Evolutionary conservation across 1,140 invertebrate species (phyloP), one percentile per base, ranked within the genome.

Genomic region (Plectrocnemia conspersa): DNA sequence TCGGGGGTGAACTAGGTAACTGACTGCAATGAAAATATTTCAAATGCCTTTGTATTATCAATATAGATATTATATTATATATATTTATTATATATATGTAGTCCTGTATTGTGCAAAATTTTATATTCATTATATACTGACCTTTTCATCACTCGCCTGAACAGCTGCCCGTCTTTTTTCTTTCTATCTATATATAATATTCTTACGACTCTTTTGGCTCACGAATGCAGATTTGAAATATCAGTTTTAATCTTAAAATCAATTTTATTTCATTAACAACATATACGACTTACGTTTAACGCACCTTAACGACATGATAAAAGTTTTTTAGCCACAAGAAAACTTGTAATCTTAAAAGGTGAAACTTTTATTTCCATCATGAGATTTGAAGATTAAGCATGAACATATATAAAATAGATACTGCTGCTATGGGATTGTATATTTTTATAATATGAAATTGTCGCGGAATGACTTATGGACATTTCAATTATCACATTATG

Each of bases 1-100:
- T 82, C 73, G 81, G 79, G 77, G 79, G 80, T 74, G 82, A 83
- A 70, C 77, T 84, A 84, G 82, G 82, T 84, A 84, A 84, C 76
- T 78, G 71, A 64, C 72, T 46, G 38, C 40, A 65, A 65, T 64
- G 64, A 61, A 58, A 54, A 53, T 63, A 55, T 53, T n/a, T 61
- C 59, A 53, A 61, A 56, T 56, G 59, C 54, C 59, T 61, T 56
- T 61, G 46, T 60, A 56, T 45, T 61, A 47, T 54, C 44, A 50
- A 61, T 36, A 44, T 46, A 61, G 45, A 56, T 54, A n/a, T n/a
- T n/a, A n/a, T n/a, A n/a, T n/a, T n/a, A n/a, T n/a, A n/a, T n/a
- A n/a, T n/a, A n/a, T n/a, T n/a, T n/a, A n/a, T n/a, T n/a, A n/a
- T n/a, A n/a, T n/a, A 55, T 61, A 36, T 55, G 59, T 61, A 61